Evolutionary conservation across 1,140 invertebrate genomes (phyloP).

Genomic region (Andrena cerasifolii): DNA sequence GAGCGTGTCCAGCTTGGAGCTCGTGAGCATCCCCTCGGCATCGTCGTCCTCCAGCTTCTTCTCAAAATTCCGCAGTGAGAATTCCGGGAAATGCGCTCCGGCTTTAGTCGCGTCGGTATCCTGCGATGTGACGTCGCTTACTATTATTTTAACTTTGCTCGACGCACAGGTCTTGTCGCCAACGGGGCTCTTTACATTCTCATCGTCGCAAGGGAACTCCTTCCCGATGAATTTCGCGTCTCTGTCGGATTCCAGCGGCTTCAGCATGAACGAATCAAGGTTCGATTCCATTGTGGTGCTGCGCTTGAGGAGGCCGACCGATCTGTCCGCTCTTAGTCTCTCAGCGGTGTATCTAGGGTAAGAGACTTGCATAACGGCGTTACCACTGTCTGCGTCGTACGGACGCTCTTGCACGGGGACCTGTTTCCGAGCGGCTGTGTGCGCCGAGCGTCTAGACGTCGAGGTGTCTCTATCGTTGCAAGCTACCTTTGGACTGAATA

Average conservation of each 20-base stretch:
- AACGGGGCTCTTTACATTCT: constrained; percentile 21
- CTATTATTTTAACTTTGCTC: constrained; percentile 75
- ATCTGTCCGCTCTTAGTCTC: constrained; percentile 35
- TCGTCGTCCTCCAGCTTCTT: constrained; percentile 57
- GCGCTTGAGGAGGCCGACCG: constrained; percentile 65
- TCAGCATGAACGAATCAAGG: constrained; percentile 66
- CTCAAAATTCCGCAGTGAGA: constrained; percentile 53
- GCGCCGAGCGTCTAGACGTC: constrained; percentile 1
- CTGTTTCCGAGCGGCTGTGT: constrained; percentile 20
- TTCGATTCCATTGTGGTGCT: constrained; percentile 71
- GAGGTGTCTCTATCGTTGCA: constrained; percentile 36
- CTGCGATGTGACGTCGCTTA: constrained; percentile 59
- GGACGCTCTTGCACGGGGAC: neutral
- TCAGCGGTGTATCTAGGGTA: constrained; percentile 17
- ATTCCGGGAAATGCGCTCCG: constrained; percentile 23
- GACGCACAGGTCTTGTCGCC: constrained; percentile 54
- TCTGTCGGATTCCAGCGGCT: constrained; percentile 53
- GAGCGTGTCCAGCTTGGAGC: constrained; percentile 59
- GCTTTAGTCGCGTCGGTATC: constrained; percentile 32
- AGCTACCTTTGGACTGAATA: constrained; percentile 41
- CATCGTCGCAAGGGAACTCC: constrained; percentile 24
- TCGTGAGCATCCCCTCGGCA: constrained; percentile 61
- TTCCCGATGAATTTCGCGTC: constrained; percentile 45
- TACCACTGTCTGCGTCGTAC: constrained; percentile 8
- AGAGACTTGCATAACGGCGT: constrained; percentile 1